Conservation (phyloP, 1,140 invertebrate species). For the Ceratitis capitata region DNA sequence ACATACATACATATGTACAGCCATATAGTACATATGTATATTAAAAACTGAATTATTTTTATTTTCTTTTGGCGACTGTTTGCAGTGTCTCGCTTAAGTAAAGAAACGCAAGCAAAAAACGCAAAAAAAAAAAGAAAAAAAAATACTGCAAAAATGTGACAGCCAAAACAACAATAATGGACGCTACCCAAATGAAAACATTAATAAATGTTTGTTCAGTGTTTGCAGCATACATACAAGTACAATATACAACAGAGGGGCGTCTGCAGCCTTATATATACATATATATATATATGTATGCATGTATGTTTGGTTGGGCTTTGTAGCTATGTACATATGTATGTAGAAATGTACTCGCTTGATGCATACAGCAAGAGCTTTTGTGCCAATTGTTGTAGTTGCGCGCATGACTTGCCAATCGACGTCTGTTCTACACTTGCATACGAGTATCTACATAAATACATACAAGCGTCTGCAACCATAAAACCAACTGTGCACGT, state of each 20-base stretch:
- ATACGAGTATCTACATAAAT: not conserved
- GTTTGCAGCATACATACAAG: not conserved
- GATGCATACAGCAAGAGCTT: not conserved
- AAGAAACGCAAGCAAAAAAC: conserved; percentile 35
- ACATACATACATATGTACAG: too few species aligned
- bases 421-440: not conserved
- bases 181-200: conserved; percentile 31
- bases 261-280: too few species aligned
- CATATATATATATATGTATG: not conserved
- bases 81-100: not conserved
- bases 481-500: too few species aligned
- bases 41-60: conserved; percentile 6
- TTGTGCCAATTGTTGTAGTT: not conserved
- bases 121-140: too few species aligned
- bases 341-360: too few species aligned
- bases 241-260: too few species aligned
- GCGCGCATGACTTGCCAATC: conserved; percentile 27
- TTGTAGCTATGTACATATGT: not conserved
- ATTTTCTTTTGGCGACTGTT: not conserved
- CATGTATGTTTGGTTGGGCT: not conserved
- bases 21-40: too few species aligned
- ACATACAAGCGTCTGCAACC: too few species aligned
- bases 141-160: conserved; percentile 41
- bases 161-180: conserved; percentile 37
- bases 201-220: conserved; percentile 20